These are phyloP conservation scores for Pyrochroa serraticornis DNA, from an alignment of 2,888 invertebrate genomes.

Conservation along the genomic window DNA sequence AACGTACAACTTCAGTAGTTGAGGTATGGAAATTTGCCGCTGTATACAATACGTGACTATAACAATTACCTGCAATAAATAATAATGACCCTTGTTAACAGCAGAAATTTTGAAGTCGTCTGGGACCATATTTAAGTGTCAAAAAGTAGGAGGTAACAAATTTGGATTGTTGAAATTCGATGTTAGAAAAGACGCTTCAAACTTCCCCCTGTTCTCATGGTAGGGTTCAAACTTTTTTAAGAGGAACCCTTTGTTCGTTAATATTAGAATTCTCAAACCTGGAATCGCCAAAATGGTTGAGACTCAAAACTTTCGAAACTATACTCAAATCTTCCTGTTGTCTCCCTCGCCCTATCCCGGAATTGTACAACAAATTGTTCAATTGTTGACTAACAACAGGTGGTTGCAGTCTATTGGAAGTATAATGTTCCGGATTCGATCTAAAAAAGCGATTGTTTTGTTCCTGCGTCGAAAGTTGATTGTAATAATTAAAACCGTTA, in stretches of 20 bases:
- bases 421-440: constrained; percentile 33
- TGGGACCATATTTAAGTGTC: no score
- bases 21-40: not conserved
- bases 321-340: constrained; percentile 79
- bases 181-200: no score
- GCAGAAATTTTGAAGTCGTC: no score
- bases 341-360: constrained; percentile 65
- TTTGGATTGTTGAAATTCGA: not conserved
- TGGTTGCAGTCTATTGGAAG: constrained; percentile 37
- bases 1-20: constrained; percentile 3
- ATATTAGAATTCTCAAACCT: constrained; percentile 18
- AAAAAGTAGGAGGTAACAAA: no score
- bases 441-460: constrained; percentile 34
- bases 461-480: constrained; percentile 24
- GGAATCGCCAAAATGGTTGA: constrained; percentile 66
- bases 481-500: constrained; percentile 30
- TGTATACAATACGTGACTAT: no score
- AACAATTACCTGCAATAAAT: constrained; percentile 5
- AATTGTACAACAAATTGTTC: constrained; percentile 69
- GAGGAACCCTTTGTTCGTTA: constrained; percentile 26
- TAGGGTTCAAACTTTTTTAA: constrained; percentile 18
- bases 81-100: not conserved
- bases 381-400: constrained; percentile 60
- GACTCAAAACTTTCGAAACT: constrained; percentile 79
- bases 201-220: no score